Evolutionary conservation across 2,797 vertebrate genomes (phyloP).

Genomic region (Microcaecilia unicolor): DNA sequence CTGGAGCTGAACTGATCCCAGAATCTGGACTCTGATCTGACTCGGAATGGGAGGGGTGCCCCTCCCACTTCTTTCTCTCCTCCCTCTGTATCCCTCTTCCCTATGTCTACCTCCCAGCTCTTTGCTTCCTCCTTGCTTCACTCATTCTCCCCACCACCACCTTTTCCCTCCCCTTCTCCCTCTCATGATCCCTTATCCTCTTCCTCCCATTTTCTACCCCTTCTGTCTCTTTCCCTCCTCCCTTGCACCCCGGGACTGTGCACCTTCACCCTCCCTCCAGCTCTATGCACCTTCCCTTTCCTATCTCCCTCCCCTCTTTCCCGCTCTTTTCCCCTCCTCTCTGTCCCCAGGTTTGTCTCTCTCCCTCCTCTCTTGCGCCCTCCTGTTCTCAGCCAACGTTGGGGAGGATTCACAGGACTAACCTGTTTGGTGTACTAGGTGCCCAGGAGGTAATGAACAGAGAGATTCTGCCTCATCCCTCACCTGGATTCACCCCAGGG

Average conservation of each 20-base stretch:
- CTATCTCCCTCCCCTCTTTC: neutral
- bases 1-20: too few species aligned
- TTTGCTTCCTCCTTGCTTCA: too few species aligned
- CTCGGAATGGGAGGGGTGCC: too few species aligned
- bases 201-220: too few species aligned
- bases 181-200: neutral
- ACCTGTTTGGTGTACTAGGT: conserved; percentile 10
- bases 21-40: too few species aligned
- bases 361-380: neutral
- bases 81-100: too few species aligned
- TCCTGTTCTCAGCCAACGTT: conserved; percentile 24
- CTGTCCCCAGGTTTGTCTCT: neutral
- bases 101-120: too few species aligned
- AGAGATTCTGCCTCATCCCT: neutral
- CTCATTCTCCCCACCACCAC: too few species aligned
- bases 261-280: too few species aligned
- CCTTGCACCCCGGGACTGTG: conserved; percentile 7
- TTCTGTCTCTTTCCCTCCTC: conserved; percentile 1
- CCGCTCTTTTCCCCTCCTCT: conserved; percentile 19
- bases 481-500: conserved; percentile 6
- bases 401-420: conserved; percentile 27
- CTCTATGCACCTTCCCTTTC: too few species aligned
- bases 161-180: too few species aligned
- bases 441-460: neutral
- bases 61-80: too few species aligned